Evolutionary conservation across 64 coral and sea anemone species (phyloP), one percentile per base, ranked within the genome.

Genomic region (Porites lutea): DNA sequence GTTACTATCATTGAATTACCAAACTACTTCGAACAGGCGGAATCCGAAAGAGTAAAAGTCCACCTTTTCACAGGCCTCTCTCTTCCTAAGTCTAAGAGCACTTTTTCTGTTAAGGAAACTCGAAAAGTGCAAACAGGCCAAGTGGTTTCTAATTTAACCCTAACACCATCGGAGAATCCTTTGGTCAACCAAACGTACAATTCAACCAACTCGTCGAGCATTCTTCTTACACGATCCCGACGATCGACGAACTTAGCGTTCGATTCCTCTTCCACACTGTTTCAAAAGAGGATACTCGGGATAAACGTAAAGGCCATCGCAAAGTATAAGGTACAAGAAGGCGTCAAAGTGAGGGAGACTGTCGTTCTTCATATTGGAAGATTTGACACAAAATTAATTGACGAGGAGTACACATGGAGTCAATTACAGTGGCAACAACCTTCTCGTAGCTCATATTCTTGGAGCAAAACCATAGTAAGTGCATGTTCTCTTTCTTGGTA

Each of bases 1-100:
- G 75, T 90, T 48, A 53, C 50, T 0, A 75, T 74, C 20, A 68
- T 80, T 51, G 77, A 90, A 71, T 45, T 37, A 37, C 27, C 6
- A 44, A 68, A 71, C 83, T 54, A 46, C 15, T 46, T 88, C 51
- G 55, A 52, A 59, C 52, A 76, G 13, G 50, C 50, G 58, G 27
- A 75, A 77, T 52, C 65, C 6, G 64, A 75, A 78, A 74, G 58
- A 44, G 47, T 58, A 13, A 46, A 74, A 19, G 21, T 57, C 0
- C 27, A 61, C 65, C 59, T 23, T 14, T 89, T 89, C 45, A 45
- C 78, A 18, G 65, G 48, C 8, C 54, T 89, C 13, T 14, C 58
- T 6, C 22, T 59, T 63, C 87, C 87, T 65, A 89, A 22, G 8
- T n/a, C 19, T 72, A 44, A n/a, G 37, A 15, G 6, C 19, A 72